These are phyloP conservation scores for Spisula subtruncata DNA, from an alignment of 2,888 invertebrate genomes.

Conservation along the genomic window DNA sequence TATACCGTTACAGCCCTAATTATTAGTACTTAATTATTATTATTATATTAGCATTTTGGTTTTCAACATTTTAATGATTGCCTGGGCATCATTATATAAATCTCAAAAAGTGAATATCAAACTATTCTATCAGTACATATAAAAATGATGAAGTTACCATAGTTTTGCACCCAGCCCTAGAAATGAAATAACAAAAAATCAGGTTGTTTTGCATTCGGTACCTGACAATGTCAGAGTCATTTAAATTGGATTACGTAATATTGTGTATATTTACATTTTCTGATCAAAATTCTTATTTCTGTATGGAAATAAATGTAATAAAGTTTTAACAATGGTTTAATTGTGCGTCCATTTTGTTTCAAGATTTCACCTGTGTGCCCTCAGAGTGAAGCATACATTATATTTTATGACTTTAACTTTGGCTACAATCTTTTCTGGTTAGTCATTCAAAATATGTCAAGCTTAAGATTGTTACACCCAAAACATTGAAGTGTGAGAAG, in stretches of 20 bases:
- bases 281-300: background rate
- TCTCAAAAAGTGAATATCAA: no score
- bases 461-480: conserved; percentile 45
- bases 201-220: no score
- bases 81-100: no score
- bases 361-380: conserved; percentile 37
- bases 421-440: conserved; percentile 42
- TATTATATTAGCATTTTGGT: no score
- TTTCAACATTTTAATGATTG: no score
- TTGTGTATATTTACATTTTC: background rate
- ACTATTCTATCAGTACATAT: no score
- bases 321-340: background rate
- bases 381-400: conserved; percentile 31
- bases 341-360: conserved; percentile 24
- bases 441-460: conserved; percentile 42
- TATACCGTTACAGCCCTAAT: no score
- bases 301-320: background rate
- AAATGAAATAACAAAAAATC: no score
- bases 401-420: conserved; percentile 37
- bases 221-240: no score
- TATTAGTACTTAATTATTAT: no score
- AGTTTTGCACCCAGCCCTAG: no score
- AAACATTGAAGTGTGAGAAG: background rate
- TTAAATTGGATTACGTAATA: background rate
- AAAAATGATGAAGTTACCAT: no score